Evolutionary conservation across 2,113 vertebrate species (phyloP).

Genomic region (Myrmecobius fasciatus): DNA sequence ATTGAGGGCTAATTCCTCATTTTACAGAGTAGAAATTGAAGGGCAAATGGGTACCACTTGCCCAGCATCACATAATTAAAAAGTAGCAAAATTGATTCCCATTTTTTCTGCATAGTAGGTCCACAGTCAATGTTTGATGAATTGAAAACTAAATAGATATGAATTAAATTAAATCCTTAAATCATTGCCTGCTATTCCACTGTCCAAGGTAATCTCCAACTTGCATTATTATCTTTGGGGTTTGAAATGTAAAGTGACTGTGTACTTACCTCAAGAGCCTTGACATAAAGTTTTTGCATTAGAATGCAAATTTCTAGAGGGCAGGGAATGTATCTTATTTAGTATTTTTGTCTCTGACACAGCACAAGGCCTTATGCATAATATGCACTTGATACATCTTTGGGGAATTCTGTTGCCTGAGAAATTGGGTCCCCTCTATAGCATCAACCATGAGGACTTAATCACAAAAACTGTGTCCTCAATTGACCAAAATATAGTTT

Average conservation of each 20-base stretch:
- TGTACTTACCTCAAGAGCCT: background rate
- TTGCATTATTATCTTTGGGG: background rate
- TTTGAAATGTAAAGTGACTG: background rate
- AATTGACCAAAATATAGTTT: background rate
- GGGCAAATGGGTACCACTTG: background rate
- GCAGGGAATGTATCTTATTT: background rate
- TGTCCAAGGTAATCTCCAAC: background rate
- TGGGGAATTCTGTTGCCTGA: background rate
- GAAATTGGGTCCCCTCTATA: background rate
- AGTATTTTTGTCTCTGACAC: background rate
- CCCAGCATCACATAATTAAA: background rate
- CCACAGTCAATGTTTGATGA: background rate
- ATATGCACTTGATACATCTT: background rate
- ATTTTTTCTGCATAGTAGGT: background rate
- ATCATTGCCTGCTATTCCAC: background rate
- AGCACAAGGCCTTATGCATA: background rate
- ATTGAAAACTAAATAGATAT: background rate
- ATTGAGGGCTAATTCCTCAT: background rate
- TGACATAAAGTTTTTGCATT: background rate
- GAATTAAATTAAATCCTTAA: background rate
- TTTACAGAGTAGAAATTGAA: background rate
- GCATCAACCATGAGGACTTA: background rate
- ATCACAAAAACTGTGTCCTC: background rate
- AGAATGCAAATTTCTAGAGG: background rate
- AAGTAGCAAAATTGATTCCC: background rate